A percentile compares a stretch with the other conserved stretches of the same genome.
These are phyloP conservation scores for Palloptera scutellata DNA, from an alignment of 2,888 invertebrate genomes.

Conservation along the genomic window DNA sequence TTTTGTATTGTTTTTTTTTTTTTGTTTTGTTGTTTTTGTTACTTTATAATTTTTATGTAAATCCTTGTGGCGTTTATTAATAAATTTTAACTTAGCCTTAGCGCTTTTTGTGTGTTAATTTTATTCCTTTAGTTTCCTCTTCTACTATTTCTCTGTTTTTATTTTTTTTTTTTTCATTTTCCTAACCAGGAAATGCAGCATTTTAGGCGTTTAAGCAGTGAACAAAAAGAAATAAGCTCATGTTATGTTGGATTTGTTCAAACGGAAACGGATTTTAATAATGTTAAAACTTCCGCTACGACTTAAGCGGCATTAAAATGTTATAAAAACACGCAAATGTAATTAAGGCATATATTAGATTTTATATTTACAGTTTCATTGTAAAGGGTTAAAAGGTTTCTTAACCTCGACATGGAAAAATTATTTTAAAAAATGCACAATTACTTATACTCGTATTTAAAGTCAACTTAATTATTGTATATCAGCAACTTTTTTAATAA, in stretches of 20 bases:
- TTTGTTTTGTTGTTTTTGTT: not conserved
- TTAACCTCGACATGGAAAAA: too few relatives aligned
- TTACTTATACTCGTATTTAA: too few relatives aligned
- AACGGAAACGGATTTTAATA: conserved; percentile 32
- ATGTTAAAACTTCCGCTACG: conserved; percentile 28
- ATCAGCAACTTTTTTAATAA: not conserved
- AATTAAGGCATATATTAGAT: conserved; percentile 13
- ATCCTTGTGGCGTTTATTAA: conserved; percentile 22
- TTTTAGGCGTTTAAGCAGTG: conserved; percentile 26
- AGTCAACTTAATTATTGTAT: not conserved
- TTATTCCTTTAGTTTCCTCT: not conserved
- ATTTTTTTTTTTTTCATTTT: not conserved
- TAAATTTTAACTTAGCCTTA: conserved; percentile 19
- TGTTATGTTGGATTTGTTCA: conserved; percentile 20
- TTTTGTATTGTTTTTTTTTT: not conserved
- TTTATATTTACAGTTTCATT: not conserved
- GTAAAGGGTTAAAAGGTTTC: too few relatives aligned
- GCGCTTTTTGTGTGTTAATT: conserved; percentile 15
- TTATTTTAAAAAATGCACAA: too few relatives aligned
- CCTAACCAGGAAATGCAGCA: conserved; percentile 26
- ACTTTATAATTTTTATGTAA: not conserved
- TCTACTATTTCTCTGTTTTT: not conserved
- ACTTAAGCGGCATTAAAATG: conserved; percentile 6
- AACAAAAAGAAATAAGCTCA: not conserved
- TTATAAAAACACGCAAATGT: conserved; percentile 22